Base-by-base conservation (phyloP, 2,888 invertebrate species). In the Volucella zonaria region DNA sequence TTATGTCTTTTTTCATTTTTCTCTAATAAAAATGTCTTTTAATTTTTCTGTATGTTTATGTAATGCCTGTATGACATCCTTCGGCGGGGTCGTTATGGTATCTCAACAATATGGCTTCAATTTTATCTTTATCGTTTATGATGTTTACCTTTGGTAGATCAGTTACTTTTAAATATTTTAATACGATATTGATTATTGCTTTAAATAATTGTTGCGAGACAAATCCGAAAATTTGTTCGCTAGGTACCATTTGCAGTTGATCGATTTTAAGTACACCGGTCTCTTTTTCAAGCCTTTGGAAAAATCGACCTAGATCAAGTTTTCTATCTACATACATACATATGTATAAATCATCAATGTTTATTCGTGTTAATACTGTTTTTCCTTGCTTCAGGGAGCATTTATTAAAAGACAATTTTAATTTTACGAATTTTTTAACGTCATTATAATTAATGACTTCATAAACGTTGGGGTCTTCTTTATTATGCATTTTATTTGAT, bases 21-120 rank as follows among this genome's bases (percentile, higher is more conserved):
- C 18, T 61, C 52, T 31, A 38, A 54, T 62, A 79, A 54, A 70
- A 83, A 18, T 83, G 47, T 64, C 52, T 75, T 70, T 52, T 83
- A 18, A 85, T 54, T 64, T 80, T 73, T 31, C 31, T 0, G 31
- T 31, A 51, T 40, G 10, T 56, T n/a, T 40, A 40, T 56, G 14
- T 56, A 56, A 56, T 56, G 56, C 40, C 56, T 56, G 56, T n/a
- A 56, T 56, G 40, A 56, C 56, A n/a, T 40, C 56, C 56, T 40
- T 56, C 56, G n/a, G 56, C 56, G 56, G 56, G 38, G 56, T 56
- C 38, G 40, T 56, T 10, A 56, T 40, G n/a, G 56, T 54, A 31
- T 31, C 54, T 54, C 54, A 54, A 12, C 54, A 54, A 54, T 54
- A 54, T 31, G 54, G 12, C 54, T 54, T 12, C 38, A 51, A 52